phyloP scores from a whole-genome alignment of 2,888 invertebrate genomes.

The Stomorhina lunata region DNA sequence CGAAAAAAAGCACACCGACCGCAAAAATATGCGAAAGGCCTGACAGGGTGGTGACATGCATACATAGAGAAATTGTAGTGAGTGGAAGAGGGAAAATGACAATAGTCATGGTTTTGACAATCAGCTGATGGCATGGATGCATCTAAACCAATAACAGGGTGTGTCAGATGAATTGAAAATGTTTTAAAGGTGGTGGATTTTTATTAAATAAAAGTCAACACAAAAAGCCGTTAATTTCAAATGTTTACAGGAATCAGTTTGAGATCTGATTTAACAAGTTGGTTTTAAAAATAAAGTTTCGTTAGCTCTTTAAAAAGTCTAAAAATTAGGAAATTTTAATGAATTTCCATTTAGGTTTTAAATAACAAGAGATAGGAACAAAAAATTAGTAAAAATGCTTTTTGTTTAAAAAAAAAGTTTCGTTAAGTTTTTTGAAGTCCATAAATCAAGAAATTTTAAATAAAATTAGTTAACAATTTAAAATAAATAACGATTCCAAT shows the following conservation, averaged over 20 bases:
- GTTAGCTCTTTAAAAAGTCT: not conserved
- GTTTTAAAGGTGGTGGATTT: not conserved
- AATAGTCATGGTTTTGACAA: constrained; percentile 12
- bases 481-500: not conserved
- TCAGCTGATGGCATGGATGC: constrained; percentile 36
- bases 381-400: too few species aligned
- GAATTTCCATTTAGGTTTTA: too few species aligned
- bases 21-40: constrained; percentile 62
- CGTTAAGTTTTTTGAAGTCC: not conserved
- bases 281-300: not conserved
- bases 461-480: too few species aligned
- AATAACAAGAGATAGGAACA: too few species aligned
- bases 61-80: not conserved
- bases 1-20: constrained; percentile 58
- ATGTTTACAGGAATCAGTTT: not conserved
- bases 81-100: not conserved
- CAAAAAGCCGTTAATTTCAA: not conserved
- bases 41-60: constrained; percentile 48
- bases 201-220: not conserved
- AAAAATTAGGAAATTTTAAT: not conserved
- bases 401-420: not conserved
- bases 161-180: not conserved
- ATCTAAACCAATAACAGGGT: not conserved
- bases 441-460: not conserved
- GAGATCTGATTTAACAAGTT: too few species aligned